Evolutionary conservation across 2,797 vertebrate genomes (phyloP).

Genomic region (Crenuchus spilurus): DNA sequence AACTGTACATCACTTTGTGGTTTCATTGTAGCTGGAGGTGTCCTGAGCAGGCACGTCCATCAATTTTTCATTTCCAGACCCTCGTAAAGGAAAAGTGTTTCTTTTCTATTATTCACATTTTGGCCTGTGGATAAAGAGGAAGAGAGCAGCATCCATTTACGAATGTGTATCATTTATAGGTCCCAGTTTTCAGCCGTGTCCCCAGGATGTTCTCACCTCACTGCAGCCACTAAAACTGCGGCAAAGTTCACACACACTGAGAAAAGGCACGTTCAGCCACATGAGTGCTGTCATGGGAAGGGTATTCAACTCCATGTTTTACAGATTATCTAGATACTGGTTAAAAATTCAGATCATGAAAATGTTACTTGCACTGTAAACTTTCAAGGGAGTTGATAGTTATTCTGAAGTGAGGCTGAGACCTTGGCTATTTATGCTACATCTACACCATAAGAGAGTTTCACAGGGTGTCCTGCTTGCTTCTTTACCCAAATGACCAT

Average conservation of each 20-base stretch:
- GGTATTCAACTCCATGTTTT: conserved; percentile 34
- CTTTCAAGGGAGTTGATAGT: neutral
- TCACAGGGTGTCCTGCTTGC: no score
- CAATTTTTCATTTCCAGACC: conserved; percentile 73
- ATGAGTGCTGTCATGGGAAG: conserved; percentile 33
- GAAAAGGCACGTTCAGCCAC: conserved; percentile 36
- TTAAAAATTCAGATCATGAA: conserved; percentile 42
- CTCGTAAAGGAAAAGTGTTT: conserved; percentile 64
- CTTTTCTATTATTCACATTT: conserved; percentile 59
- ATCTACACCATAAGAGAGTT: no score
- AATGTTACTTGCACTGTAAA: neutral
- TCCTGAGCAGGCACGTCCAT: conserved; percentile 63
- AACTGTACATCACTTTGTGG: conserved; percentile 38
- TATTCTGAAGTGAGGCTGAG: no score
- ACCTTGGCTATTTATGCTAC: no score
- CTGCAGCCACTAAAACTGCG: conserved; percentile 41
- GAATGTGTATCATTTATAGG: conserved; percentile 73
- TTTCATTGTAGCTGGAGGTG: conserved; percentile 56
- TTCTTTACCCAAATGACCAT: no score
- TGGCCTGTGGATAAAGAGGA: conserved; percentile 59
- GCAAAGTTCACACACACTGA: conserved; percentile 31
- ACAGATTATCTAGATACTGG: conserved; percentile 28
- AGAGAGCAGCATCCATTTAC: conserved; percentile 68
- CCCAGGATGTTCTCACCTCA: conserved; percentile 53
- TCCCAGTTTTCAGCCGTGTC: conserved; percentile 55